Conservation (phyloP, 2,888 invertebrate species). For the Parascotia fuliginaria region DNA sequence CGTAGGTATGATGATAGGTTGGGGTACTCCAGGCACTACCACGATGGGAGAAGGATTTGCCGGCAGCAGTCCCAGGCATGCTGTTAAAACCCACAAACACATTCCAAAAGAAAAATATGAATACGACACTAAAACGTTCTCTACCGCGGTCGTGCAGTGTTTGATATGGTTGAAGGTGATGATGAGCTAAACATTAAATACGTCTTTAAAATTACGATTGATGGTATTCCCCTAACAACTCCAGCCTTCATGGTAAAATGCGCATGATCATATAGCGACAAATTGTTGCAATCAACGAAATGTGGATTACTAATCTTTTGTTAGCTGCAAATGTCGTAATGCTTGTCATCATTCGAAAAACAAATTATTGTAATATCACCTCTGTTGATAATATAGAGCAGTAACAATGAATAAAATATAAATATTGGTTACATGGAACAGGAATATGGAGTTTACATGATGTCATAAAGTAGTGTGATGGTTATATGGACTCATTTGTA, state of each 20-base stretch:
- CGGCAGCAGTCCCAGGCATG: constrained; percentile 77
- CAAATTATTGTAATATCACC: constrained; percentile 48
- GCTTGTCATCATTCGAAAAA: constrained; percentile 49
- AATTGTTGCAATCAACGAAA: constrained; percentile 81
- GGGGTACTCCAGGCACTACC: constrained; percentile 67
- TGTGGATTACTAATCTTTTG: constrained; percentile 73
- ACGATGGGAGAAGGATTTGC: constrained; percentile 64
- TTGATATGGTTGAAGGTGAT: constrained; percentile 52
- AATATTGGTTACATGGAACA: background rate
- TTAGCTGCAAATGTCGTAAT: constrained; percentile 57
- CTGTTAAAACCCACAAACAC: constrained; percentile 82
- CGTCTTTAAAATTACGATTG: constrained; percentile 69
- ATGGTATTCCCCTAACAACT: constrained; percentile 80
- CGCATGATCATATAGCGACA: constrained; percentile 71
- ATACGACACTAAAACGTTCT: constrained; percentile 9
- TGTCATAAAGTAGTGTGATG: background rate
- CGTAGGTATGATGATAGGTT: constrained; percentile 74
- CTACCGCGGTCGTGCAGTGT: constrained; percentile 36
- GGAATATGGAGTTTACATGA: background rate
- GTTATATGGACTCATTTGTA: too few species aligned
- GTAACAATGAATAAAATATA: constrained; percentile 20
- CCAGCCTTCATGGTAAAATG: constrained; percentile 82
- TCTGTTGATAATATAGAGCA: constrained; percentile 33
- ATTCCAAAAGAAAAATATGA: constrained; percentile 44
- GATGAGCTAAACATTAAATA: constrained; percentile 71